Percentiles rank a stretch among this genome's conserved stretches.
Conservation (phyloP, 2,888 invertebrate species). For the Mayetiola destructor region DNA sequence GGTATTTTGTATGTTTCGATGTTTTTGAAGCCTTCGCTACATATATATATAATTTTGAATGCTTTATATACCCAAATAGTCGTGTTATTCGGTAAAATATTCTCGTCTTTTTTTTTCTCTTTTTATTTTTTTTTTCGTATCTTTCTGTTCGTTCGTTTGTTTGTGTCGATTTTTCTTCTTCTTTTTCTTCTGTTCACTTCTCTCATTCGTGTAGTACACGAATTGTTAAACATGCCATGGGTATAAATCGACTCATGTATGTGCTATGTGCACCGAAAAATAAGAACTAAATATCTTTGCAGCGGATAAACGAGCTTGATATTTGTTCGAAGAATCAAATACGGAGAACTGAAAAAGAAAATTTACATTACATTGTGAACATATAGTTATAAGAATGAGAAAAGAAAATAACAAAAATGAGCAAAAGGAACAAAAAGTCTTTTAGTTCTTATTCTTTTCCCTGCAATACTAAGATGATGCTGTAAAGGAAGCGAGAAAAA, state of each 20-base stretch:
- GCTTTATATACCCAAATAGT: conserved; percentile 4
- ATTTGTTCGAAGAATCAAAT: no score
- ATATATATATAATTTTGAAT: conserved; percentile 2
- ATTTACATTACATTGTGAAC: conserved; percentile 13
- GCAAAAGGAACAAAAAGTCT: neutral
- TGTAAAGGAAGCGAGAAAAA: no score
- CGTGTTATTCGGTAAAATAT: conserved; percentile 6
- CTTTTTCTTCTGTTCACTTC: neutral
- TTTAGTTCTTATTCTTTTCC: no score
- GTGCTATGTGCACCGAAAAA: conserved; percentile 7
- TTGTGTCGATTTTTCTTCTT: no score
- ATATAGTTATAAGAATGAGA: neutral
- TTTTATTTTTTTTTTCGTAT: neutral
- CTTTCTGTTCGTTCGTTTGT: no score
- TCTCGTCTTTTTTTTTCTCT: neutral
- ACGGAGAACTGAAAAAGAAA: conserved; percentile 8
- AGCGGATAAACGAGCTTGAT: no score
- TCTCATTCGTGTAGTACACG: no score
- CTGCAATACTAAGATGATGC: no score
- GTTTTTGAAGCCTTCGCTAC: no score
- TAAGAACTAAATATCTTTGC: conserved; percentile 8
- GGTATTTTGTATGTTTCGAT: conserved; percentile 6
- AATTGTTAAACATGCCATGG: conserved; percentile 10
- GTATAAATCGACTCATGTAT: conserved; percentile 10
- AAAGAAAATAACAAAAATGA: neutral